These are phyloP conservation scores for Xiphophorus maculatus DNA, from an alignment of 2,113 vertebrate genomes.

Conservation along the genomic window DNA sequence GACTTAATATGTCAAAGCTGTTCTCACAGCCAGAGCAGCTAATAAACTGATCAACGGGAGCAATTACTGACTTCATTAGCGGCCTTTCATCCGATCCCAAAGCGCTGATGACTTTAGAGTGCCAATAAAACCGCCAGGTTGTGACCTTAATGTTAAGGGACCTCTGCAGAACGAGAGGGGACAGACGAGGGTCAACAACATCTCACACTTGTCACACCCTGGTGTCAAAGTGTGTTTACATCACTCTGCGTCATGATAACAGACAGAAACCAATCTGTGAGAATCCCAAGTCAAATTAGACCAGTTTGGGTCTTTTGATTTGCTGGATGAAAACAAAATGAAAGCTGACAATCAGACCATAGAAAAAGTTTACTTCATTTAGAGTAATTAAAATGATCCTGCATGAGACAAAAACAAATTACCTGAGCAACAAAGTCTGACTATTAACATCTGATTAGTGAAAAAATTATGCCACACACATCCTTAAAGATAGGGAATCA, in stretches of 20 bases:
- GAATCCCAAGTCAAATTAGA: no score
- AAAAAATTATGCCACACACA: no score
- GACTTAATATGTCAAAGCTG: constrained; percentile 54
- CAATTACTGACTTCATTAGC: constrained; percentile 82
- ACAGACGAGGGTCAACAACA: constrained; percentile 72
- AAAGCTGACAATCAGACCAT: no score
- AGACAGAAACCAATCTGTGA: background rate
- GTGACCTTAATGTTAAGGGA: constrained; percentile 66
- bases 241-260: constrained; percentile 36
- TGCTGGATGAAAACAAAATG: background rate
- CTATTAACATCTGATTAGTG: no score
- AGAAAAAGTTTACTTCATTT: no score
- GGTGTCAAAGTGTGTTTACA: constrained; percentile 69
- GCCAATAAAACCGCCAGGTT: constrained; percentile 76
- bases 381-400: no score
- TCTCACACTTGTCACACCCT: constrained; percentile 67
- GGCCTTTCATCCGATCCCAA: constrained; percentile 68
- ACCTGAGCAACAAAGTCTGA: no score
- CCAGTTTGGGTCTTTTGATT: background rate
- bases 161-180: constrained; percentile 61
- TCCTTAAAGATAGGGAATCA: no score
- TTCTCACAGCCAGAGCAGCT: constrained; percentile 64
- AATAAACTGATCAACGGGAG: constrained; percentile 76
- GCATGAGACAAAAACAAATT: no score
- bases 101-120: constrained; percentile 76